Percentiles rank a stretch among this genome's conserved stretches.
Conservation (phyloP, 92 coral and sea anemone genomes). For the Epizoanthus rinbou region DNA sequence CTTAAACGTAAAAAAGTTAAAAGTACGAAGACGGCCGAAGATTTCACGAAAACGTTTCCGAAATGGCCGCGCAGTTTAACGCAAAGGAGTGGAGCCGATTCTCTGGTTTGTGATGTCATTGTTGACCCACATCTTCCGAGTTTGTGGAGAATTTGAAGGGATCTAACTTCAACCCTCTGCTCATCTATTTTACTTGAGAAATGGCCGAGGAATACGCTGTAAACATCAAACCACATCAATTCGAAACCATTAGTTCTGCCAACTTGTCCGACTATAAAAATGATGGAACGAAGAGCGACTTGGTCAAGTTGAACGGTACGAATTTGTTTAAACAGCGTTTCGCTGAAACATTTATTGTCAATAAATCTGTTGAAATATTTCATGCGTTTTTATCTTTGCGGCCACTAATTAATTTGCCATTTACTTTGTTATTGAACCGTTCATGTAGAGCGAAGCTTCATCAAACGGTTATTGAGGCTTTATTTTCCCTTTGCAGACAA, state of each 20-base stretch:
- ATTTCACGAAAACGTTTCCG: slow-evolving; percentile 49
- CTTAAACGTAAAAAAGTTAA: slow-evolving; percentile 45
- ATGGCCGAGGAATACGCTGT: too few species aligned
- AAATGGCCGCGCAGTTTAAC: slow-evolving; percentile 48
- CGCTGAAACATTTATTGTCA: too few species aligned
- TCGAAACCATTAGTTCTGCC: slow-evolving; percentile 3
- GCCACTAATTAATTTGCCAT: slow-evolving; percentile 5
- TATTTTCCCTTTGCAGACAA: slow-evolving; percentile 8
- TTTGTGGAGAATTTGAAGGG: slow-evolving; percentile 35
- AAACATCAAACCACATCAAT: not conserved
- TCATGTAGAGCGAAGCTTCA: slow-evolving; percentile 8
- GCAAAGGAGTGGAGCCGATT: slow-evolving; percentile 25
- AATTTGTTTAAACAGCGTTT: not conserved
- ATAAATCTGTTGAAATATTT: too few species aligned
- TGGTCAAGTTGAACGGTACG: slow-evolving; percentile 19
- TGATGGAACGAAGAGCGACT: slow-evolving; percentile 23
- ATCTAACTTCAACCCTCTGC: too few species aligned
- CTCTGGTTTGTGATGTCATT: slow-evolving; percentile 47
- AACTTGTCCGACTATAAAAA: slow-evolving; percentile 7
- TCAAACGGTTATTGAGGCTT: slow-evolving; percentile 13
- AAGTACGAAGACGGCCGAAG: slow-evolving; percentile 40
- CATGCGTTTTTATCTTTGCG: slow-evolving; percentile 22
- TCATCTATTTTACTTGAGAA: too few species aligned
- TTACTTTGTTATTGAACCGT: slow-evolving; percentile 4
- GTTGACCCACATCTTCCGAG: slow-evolving; percentile 35